Percentiles rank a stretch among this genome's conserved stretches.
Conservation (phyloP, 2,797 vertebrate genomes). For the Rachycentron canadum region DNA sequence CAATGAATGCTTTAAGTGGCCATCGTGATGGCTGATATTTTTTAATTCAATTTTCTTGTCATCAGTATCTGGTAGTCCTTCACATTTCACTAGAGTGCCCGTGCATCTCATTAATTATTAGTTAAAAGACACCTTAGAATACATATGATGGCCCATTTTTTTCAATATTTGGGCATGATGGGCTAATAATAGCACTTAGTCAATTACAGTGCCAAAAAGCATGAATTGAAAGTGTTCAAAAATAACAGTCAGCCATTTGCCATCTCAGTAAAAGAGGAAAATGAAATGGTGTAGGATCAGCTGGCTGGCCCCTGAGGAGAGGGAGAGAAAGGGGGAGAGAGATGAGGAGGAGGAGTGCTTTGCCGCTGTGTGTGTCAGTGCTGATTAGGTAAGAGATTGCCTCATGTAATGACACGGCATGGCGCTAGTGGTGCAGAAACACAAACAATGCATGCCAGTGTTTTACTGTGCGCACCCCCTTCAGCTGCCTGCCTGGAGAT, state of each 20-base stretch:
- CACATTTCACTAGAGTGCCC: slow-evolving; percentile 22
- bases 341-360: slow-evolving; percentile 64
- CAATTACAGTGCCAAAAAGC: slow-evolving; percentile 46
- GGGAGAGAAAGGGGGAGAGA: slow-evolving; percentile 45
- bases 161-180: slow-evolving; percentile 10
- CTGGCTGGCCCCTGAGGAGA: slow-evolving; percentile 83
- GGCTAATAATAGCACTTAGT: slow-evolving; percentile 50
- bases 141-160: slow-evolving; percentile 16
- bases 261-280: slow-evolving; percentile 79
- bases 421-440: slow-evolving; percentile 81
- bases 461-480: slow-evolving; percentile 78
- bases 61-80: background rate
- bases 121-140: slow-evolving; percentile 26
- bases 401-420: slow-evolving; percentile 87
- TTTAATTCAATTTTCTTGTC: background rate
- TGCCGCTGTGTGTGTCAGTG: slow-evolving; percentile 77
- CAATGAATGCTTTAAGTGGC: background rate
- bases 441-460: slow-evolving; percentile 81
- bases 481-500: slow-evolving; percentile 75
- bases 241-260: slow-evolving; percentile 77
- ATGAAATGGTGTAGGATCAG: slow-evolving; percentile 86
- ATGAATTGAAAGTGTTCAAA: slow-evolving; percentile 51
- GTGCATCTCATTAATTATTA: slow-evolving; percentile 12
- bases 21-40: background rate
- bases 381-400: slow-evolving; percentile 89